These are phyloP conservation scores for Anthophora plumipes DNA, from an alignment of 2,888 invertebrate species.

Conservation along the genomic window DNA sequence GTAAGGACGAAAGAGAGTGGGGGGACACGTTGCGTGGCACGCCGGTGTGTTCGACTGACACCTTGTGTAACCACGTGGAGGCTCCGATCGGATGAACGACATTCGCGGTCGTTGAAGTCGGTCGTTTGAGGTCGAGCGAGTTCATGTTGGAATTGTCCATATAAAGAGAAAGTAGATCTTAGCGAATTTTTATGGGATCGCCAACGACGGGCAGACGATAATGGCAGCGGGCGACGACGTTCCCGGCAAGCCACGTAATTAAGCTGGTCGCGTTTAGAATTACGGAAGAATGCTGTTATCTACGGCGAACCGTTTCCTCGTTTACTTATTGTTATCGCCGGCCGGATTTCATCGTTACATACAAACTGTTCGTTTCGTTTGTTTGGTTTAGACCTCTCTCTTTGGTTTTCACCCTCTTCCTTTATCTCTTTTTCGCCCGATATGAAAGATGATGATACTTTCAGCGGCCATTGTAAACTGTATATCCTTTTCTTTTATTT, in stretches of 20 bases:
- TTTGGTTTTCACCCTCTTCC: not conserved
- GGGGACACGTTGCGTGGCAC: slow-evolving; percentile 33
- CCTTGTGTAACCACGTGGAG: slow-evolving; percentile 72
- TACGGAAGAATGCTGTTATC: slow-evolving; percentile 55
- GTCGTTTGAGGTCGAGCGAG: slow-evolving; percentile 81
- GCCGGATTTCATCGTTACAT: slow-evolving; percentile 4
- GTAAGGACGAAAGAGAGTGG: not conserved
- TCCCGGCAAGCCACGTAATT: slow-evolving; percentile 44
- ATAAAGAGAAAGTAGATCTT: slow-evolving; percentile 73
- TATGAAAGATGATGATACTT: too few species aligned
- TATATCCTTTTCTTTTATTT: too few species aligned
- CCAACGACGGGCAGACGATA: slow-evolving; percentile 49
- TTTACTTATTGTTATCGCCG: slow-evolving; percentile 14
- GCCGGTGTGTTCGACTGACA: slow-evolving; percentile 52
- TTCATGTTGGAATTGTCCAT: slow-evolving; percentile 76
- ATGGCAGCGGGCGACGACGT: slow-evolving; percentile 41
- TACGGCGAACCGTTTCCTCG: slow-evolving; percentile 5
- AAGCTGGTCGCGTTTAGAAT: slow-evolving; percentile 55
- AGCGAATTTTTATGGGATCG: slow-evolving; percentile 58
- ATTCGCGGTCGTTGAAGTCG: slow-evolving; percentile 81
- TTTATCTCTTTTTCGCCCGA: not conserved
- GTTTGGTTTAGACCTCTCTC: not conserved
- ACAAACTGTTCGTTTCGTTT: not conserved
- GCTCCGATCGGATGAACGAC: slow-evolving; percentile 74
- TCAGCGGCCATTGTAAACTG: too few species aligned